Evolutionary conservation across 2,113 vertebrate genomes (phyloP), one percentile per base, ranked within the genome.

Genomic region (Coregonus clupeaformis): DNA sequence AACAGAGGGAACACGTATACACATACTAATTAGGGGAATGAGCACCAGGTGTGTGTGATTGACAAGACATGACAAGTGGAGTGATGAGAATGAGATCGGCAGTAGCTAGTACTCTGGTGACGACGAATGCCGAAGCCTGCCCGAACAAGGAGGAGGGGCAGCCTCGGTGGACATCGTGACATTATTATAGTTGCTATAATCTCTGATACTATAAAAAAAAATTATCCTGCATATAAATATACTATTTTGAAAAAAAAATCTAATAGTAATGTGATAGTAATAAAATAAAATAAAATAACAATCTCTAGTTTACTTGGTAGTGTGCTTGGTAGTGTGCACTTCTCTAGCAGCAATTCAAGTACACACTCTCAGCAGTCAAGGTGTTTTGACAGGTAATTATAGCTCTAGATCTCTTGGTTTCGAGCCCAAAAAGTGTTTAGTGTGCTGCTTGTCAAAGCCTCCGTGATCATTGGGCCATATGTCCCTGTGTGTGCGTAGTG

Each of bases 341-440:
- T 52, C 73, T 63, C 42, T 0, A 72, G 77, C 14, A 27, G 16
- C 6, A 32, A 6, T 64, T 64, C 1, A 13, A 30, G 22, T 66
- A 13, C 14, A 14, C 77, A 11, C 69, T 74, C 86, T 57, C 27
- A 30, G 14, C 14, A 64, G 24, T 64, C 62, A 18, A 66, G 78
- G 86, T 88, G 88, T 84, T 62, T 89, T 87, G 84, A 83, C 85
- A 85, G 74, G 72, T 25, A 76, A 77, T 72, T 66, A 16, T 30
- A 30, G 32, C 16, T 66, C 13, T 30, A 18, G 74, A 86, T 86
- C 84, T 74, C 76, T 70, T 68, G 60, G 75, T 72, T 90, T 65
- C 88, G 87, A 77, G 84, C 78, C 71, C 69, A 24, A 89, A 88
- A 89, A 87, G 88, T 68, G 86, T 84, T 80, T 85, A 76, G 79